Evolutionary conservation across 2,888 invertebrate species (phyloP).

Genomic region (Pristionchus mayeri): DNA sequence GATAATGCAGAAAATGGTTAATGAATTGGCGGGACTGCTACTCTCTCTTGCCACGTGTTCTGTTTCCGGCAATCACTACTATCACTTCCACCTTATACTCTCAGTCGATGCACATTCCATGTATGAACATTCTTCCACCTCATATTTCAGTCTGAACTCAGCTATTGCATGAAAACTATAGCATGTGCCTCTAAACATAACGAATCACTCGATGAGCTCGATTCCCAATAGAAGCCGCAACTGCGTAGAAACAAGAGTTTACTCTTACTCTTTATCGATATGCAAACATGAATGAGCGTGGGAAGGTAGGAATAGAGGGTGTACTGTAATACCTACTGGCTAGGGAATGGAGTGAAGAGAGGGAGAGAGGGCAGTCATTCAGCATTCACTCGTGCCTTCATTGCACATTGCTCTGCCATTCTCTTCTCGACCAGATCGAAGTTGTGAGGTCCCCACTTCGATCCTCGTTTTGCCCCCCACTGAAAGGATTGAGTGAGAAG

Average conservation of each 20-base stretch:
- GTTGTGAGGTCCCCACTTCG: slow-evolving; percentile 24
- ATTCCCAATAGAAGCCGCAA: not conserved
- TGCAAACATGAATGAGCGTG: slow-evolving; percentile 31
- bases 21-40: no score
- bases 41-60: no score
- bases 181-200: not conserved
- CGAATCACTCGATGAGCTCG: not conserved
- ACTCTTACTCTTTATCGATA: slow-evolving; percentile 37
- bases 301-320: not conserved
- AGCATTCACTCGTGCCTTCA: slow-evolving; percentile 7
- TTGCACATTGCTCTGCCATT: not conserved
- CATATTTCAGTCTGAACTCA: not conserved
- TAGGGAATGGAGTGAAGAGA: slow-evolving; percentile 1
- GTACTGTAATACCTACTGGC: slow-evolving; percentile 37
- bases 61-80: no score
- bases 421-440: slow-evolving; percentile 18
- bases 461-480: slow-evolving; percentile 5
- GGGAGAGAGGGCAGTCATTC: not conserved
- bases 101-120: not conserved
- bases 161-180: no score
- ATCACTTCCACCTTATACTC: no score
- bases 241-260: not conserved
- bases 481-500: not conserved
- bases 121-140: not conserved
- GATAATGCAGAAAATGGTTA: not conserved